phyloP scores from a whole-genome alignment of 1,140 invertebrate species.

The Nasonia giraulti region DNA sequence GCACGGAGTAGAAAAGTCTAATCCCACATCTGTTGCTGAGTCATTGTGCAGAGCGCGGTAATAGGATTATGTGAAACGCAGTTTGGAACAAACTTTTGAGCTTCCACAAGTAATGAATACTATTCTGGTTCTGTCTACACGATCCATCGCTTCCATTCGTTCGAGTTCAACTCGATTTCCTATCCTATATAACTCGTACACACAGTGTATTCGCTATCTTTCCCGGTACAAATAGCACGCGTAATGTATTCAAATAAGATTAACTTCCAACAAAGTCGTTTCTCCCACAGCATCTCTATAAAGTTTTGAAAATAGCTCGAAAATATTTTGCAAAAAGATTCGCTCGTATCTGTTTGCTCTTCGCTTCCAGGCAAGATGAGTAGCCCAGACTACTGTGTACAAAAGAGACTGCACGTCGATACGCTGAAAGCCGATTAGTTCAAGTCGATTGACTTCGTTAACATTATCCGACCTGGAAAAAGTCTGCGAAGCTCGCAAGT shows the following conservation, averaged over 20 bases:
- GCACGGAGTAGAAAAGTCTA: not conserved
- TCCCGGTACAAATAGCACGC: too few species aligned
- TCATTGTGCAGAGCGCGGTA: not conserved
- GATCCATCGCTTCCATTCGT: not conserved
- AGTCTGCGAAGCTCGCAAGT: not conserved
- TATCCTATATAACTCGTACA: too few species aligned
- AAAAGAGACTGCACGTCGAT: conserved; percentile 24
- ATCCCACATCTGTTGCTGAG: not conserved
- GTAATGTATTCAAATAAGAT: too few species aligned
- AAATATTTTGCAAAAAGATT: not conserved
- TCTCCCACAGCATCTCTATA: too few species aligned
- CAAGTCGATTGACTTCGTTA: conserved; percentile 49
- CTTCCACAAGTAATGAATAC: conserved; percentile 21
- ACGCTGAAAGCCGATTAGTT: conserved; percentile 49
- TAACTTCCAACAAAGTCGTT: too few species aligned
- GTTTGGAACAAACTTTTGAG: conserved; percentile 30
- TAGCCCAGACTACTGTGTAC: not conserved
- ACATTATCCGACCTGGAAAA: conserved; percentile 45
- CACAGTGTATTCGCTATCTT: too few species aligned
- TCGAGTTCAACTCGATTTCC: not conserved
- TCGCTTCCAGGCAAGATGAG: not conserved
- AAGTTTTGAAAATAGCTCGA: not conserved
- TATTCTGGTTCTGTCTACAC: not conserved
- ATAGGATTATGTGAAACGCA: conserved; percentile 27
- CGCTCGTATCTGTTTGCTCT: not conserved